These are phyloP conservation scores for Polydrusus cervinus DNA, from an alignment of 2,888 invertebrate species.

Conservation along the genomic window DNA sequence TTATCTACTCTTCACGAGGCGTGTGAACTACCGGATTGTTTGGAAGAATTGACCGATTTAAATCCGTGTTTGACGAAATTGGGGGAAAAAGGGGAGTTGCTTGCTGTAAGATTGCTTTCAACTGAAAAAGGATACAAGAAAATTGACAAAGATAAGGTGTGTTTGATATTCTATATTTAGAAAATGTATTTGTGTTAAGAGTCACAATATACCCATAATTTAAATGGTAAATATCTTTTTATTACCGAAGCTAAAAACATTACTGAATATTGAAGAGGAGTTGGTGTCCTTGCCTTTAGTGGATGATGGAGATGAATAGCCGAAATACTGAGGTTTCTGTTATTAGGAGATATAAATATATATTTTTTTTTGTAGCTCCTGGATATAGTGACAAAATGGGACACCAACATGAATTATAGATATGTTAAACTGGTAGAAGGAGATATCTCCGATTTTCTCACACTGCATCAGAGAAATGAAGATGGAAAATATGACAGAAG, in stretches of 20 bases:
- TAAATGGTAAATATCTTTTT: too few relatives aligned
- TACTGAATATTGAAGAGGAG: too few relatives aligned
- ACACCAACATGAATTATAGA: slow-evolving; percentile 72
- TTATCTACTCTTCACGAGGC: slow-evolving; percentile 92
- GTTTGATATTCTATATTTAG: too few relatives aligned
- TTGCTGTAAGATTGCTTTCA: slow-evolving; percentile 85
- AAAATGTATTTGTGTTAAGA: too few relatives aligned
- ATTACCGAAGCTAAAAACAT: too few relatives aligned
- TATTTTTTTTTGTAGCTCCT: slow-evolving; percentile 64
- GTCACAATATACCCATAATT: too few relatives aligned
- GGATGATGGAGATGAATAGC: too few relatives aligned
- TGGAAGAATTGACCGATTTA: slow-evolving; percentile 84
- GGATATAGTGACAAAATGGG: slow-evolving; percentile 46
- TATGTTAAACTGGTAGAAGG: slow-evolving; percentile 94
- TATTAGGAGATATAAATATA: too few relatives aligned
- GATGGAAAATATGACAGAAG: slow-evolving; percentile 84
- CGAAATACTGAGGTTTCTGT: too few relatives aligned
- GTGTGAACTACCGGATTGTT: slow-evolving; percentile 87
- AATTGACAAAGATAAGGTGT: slow-evolving; percentile 71
- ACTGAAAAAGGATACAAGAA: slow-evolving; percentile 81
- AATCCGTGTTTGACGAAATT: slow-evolving; percentile 81
- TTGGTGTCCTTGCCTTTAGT: too few relatives aligned
- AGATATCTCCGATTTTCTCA: slow-evolving; percentile 89
- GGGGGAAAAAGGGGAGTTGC: slow-evolving; percentile 81
- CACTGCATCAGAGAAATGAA: slow-evolving; percentile 86